Percentiles rank a stretch among this genome's conserved stretches.
These are phyloP conservation scores for Schizothorax lantsangensis DNA, from an alignment of 2,797 vertebrate species.

Conservation along the genomic window DNA sequence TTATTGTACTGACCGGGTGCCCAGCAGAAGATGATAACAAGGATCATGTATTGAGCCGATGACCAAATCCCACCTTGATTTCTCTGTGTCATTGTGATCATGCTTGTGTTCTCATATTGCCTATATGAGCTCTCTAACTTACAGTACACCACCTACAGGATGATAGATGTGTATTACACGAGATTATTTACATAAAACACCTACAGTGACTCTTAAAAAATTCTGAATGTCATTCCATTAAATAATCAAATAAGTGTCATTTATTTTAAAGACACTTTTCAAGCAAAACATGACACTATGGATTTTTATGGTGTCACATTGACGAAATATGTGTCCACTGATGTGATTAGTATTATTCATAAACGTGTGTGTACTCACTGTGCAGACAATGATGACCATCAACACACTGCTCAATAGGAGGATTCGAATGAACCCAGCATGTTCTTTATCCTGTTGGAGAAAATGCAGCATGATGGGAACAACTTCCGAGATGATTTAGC, in stretches of 20 bases:
- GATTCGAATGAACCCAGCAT: constrained; percentile 65
- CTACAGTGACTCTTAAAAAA: not conserved
- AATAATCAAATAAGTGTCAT: not conserved
- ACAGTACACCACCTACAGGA: constrained; percentile 77
- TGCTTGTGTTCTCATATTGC: constrained; percentile 55
- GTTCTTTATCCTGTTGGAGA: constrained; percentile 54
- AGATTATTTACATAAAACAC: not conserved
- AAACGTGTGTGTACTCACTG: constrained; percentile 70
- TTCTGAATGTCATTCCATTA: not conserved
- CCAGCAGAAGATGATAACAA: constrained; percentile 85
- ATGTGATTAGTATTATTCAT: not conserved
- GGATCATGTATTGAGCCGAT: constrained; percentile 75
- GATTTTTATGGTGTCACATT: not conserved
- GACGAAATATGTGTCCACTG: not conserved
- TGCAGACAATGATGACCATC: constrained; percentile 75
- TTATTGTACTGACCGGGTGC: constrained; percentile 72
- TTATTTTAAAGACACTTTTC: not conserved
- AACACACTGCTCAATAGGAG: constrained; percentile 73
- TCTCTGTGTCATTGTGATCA: constrained; percentile 69
- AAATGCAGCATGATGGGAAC: not conserved
- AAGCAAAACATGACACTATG: not conserved
- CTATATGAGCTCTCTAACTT: constrained; percentile 74
- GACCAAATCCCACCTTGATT: constrained; percentile 53
- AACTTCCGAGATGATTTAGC: not conserved
- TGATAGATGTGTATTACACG: not conserved